Base-by-base conservation (phyloP, 2,797 vertebrate species). In the Odontamblyopus rebecca region DNA sequence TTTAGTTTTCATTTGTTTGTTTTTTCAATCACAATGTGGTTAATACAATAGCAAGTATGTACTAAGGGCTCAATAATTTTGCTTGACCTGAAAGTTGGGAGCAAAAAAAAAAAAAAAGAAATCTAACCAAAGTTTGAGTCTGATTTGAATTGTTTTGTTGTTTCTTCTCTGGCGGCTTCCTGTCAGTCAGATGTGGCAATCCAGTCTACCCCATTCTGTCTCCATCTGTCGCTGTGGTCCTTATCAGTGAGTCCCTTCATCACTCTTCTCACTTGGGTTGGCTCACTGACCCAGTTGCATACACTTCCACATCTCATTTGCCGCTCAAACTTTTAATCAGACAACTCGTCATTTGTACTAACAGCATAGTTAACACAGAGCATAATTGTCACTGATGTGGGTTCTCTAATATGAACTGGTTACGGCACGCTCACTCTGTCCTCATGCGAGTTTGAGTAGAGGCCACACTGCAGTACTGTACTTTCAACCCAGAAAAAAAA, bases 211-310 rank as follows among this genome's bases (percentile, higher is more conserved):
- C 29, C 53, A 1, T 16, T 69, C 67, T 67, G 64, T 48, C n/a
- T 56, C 6, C 66, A 67, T 54, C 29, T 23, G 27, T 50, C 29
- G 9, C 50, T 54, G 27, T 30, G n/a, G 0, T 69, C 77, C 38
- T 0, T 8, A 60, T 75, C 71, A 60, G 65, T n/a, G 26, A 48
- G 35, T 18, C 35, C 2, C 38, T 29, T 57, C 23, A 23, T 73
- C 29, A 61, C 6, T 13, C 18, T 5, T 9, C 68, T 44, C 41
- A 19, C 64, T 44, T 41, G 35, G 26, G 9, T 62, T 6, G 67
- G 35, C 67, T 71, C 59, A 44, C 48, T 44, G 76, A 81, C 82
- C 78, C 67, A 69, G 65, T 77, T 74, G 72, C 74, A 69, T 75
- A 13, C 0, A 7, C 32, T 73, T 63, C 76, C 61, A 64, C 61